Conservation (phyloP, 2,888 invertebrate species). For the Athalia rosae region DNA sequence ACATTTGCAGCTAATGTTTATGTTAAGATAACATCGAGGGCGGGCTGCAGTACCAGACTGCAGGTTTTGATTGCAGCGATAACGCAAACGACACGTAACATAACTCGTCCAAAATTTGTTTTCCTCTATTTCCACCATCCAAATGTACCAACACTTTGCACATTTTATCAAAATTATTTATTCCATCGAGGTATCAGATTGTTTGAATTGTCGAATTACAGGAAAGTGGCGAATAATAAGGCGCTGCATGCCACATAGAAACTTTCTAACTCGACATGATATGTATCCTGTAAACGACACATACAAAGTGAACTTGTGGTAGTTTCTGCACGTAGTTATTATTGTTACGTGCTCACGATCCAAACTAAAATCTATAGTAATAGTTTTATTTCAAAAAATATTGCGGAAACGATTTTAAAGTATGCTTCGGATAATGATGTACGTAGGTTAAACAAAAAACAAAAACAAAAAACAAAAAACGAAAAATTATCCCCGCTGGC, state of each 20-base stretch:
- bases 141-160: too few relatives aligned
- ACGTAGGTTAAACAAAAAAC: too few relatives aligned
- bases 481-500: too few relatives aligned
- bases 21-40: constrained; percentile 43
- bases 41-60: not conserved
- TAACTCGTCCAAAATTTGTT: too few relatives aligned
- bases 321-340: not conserved
- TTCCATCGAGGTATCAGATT: not conserved
- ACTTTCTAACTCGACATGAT: constrained; percentile 35
- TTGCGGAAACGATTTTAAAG: not conserved
- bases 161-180: too few relatives aligned
- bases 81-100: not conserved
- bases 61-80: constrained; percentile 10
- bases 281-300: constrained; percentile 27
- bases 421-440: too few relatives aligned
- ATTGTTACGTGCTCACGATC: not conserved
- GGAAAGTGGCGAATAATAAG: not conserved
- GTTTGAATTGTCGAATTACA: not conserved
- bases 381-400: not conserved
- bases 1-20: constrained; percentile 23
- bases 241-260: not conserved
- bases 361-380: not conserved
- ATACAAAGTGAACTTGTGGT: not conserved
- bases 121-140: too few relatives aligned
- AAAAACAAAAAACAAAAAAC: too few relatives aligned